Percentiles rank a stretch among this genome's conserved stretches.
Conservation (phyloP, 2,797 vertebrate genomes). For the Gymnoscopelus braueri region DNA sequence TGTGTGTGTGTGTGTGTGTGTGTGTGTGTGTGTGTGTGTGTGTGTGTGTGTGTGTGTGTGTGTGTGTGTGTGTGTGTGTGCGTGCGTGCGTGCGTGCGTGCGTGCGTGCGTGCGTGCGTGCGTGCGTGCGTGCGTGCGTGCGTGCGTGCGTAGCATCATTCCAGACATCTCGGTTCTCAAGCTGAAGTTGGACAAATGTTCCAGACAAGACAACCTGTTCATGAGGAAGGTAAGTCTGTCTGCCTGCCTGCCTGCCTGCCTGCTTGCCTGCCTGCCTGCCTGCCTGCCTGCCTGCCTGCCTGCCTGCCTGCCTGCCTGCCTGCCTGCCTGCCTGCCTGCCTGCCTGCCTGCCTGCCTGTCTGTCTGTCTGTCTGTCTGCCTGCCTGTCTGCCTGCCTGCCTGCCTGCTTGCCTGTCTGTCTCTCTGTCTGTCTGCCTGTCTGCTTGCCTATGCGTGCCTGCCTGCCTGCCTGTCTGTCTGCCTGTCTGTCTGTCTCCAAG, state of each 20-base stretch:
- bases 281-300: neutral
- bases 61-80: too few species aligned
- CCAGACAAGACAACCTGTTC: constrained; percentile 90
- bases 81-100: too few species aligned
- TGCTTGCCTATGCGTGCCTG: neutral
- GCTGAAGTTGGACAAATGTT: constrained; percentile 89
- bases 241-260: neutral
- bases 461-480: neutral
- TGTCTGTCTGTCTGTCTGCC: neutral
- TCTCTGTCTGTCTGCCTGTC: neutral
- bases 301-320: neutral
- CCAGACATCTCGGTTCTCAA: constrained; percentile 84
- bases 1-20: too few species aligned
- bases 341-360: too few species aligned
- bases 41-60: too few species aligned
- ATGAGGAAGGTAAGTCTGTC: constrained; percentile 87
- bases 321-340: too few species aligned
- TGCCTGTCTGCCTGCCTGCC: neutral
- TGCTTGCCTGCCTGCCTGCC: too few species aligned
- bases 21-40: too few species aligned
- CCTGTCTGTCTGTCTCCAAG: neutral
- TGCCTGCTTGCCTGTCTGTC: neutral
- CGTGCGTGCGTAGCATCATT: constrained; percentile 62
- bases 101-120: too few species aligned
- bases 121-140: too few species aligned